Evolutionary conservation across 2,888 invertebrate genomes (phyloP), one percentile per base, ranked within the genome.

Genomic region (Branchipolynoe longqiensis): DNA sequence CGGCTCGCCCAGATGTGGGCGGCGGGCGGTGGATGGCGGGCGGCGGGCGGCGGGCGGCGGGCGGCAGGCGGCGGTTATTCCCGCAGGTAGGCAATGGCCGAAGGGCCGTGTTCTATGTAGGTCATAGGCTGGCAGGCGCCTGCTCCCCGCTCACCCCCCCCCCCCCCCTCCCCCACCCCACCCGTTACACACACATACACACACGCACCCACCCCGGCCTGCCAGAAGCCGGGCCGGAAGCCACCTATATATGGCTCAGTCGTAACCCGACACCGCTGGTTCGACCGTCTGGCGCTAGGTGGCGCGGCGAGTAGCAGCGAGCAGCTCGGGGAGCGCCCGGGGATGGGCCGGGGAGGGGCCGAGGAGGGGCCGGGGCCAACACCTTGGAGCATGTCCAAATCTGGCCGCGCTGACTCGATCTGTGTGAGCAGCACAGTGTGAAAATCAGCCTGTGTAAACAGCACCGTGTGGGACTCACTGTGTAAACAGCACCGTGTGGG

Each of bases 161-260:
- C 8, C 8, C 48, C 48, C n/a, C n/a, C n/a, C n/a, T n/a, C n/a
- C n/a, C n/a, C n/a, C n/a, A n/a, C n/a, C n/a, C n/a, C n/a, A n/a
- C n/a, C n/a, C n/a, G n/a, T n/a, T n/a, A n/a, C n/a, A n/a, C n/a
- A n/a, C n/a, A n/a, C n/a, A n/a, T n/a, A n/a, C n/a, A n/a, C n/a
- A n/a, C n/a, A n/a, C n/a, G n/a, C n/a, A n/a, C n/a, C n/a, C n/a
- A n/a, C n/a, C n/a, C n/a, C n/a, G n/a, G n/a, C n/a, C n/a, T n/a
- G n/a, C n/a, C n/a, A n/a, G n/a, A n/a, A n/a, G n/a, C n/a, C n/a
- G n/a, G n/a, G n/a, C n/a, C n/a, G n/a, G n/a, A n/a, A n/a, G n/a
- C 78, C 41, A 48, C 41, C 78, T 78, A 78, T 28, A 78, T 78
- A 78, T 78, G 78, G 78, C 41, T 12, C n/a, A 78, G 28, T 4